Percentiles rank a stretch among this genome's conserved stretches.
phyloP scores from a whole-genome alignment of 2,113 vertebrate species.

The Irena cyanogastra region DNA sequence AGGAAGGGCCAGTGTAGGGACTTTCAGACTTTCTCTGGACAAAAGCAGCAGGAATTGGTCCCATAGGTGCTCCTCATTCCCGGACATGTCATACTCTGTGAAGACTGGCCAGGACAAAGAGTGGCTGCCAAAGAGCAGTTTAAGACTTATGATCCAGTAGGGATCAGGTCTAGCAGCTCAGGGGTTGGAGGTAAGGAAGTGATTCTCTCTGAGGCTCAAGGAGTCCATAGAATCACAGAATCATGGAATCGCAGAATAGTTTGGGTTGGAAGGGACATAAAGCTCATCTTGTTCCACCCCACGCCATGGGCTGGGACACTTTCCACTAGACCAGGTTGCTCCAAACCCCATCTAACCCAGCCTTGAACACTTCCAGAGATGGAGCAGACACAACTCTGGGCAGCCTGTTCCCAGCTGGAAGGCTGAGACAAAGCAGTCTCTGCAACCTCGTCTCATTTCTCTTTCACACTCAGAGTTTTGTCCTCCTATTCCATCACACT shows the following conservation, averaged over 20 bases:
- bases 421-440: neutral
- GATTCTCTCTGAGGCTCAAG: neutral
- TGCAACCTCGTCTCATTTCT: neutral
- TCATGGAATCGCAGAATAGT: neutral
- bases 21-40: neutral
- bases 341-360: neutral
- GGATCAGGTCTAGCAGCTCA: neutral
- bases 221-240: neutral
- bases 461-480: neutral
- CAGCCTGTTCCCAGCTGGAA: neutral
- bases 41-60: neutral
- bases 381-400: neutral
- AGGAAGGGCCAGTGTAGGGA: neutral
- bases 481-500: neutral
- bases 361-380: neutral
- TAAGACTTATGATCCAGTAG: neutral
- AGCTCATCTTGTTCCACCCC: neutral
- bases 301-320: neutral
- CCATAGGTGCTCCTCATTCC: neutral
- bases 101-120: neutral
- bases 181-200: neutral
- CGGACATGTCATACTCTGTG: fast-evolving
- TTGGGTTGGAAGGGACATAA: neutral
- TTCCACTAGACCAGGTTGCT: neutral
- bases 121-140: neutral